These are phyloP conservation scores for Glyptemys insculpta DNA, from an alignment of 2,797 vertebrate genomes.

Conservation along the genomic window DNA sequence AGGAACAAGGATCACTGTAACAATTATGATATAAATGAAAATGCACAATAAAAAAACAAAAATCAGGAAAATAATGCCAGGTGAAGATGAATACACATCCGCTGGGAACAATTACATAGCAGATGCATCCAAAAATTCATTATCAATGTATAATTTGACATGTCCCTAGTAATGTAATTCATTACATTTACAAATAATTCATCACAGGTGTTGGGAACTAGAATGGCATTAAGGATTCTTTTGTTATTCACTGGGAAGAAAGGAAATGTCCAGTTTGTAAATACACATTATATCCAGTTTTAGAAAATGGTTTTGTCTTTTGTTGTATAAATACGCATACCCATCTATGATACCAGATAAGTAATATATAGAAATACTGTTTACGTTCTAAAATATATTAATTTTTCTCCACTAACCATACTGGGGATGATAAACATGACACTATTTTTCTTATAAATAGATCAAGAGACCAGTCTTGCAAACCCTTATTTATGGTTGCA, in stretches of 20 bases:
- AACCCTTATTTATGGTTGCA: neutral
- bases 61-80: slow-evolving; percentile 80
- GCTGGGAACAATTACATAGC: slow-evolving; percentile 70
- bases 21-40: slow-evolving; percentile 90
- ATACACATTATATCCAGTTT: slow-evolving; percentile 46
- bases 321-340: slow-evolving; percentile 56
- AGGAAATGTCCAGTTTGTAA: slow-evolving; percentile 67
- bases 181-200: slow-evolving; percentile 78
- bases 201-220: slow-evolving; percentile 73
- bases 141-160: slow-evolving; percentile 78
- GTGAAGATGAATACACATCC: slow-evolving; percentile 71
- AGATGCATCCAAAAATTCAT: slow-evolving; percentile 75
- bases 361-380: slow-evolving; percentile 9
- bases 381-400: slow-evolving; percentile 26
- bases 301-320: slow-evolving; percentile 58
- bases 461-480: neutral
- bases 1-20: slow-evolving; percentile 73
- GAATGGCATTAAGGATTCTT: slow-evolving; percentile 54
- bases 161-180: slow-evolving; percentile 74
- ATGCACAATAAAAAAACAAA: slow-evolving; percentile 78
- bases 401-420: neutral
- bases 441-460: neutral
- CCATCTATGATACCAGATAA: neutral
- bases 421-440: neutral
- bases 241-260: slow-evolving; percentile 57